Evolutionary conservation across 2,113 vertebrate genomes (phyloP), one percentile per base, ranked within the genome.

Genomic region (Bolborhynchus lineola): DNA sequence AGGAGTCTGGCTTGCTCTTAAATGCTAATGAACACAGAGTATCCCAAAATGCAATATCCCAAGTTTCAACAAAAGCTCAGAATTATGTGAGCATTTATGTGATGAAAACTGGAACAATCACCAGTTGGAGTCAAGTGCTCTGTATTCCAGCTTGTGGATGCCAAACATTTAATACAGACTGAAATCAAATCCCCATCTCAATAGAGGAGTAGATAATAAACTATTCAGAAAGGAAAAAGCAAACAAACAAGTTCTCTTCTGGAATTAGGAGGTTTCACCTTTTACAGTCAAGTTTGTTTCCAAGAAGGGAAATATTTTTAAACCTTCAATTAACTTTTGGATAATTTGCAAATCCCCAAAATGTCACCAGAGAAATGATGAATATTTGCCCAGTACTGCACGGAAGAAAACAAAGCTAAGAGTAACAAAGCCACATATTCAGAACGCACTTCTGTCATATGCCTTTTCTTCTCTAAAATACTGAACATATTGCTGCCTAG

Each of bases 151-250:
- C 28, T 52, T 35, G 26, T 41, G 85, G 52, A 72, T 88, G 75
- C 75, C 50, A 35, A 76, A 80, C 53, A 42, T 60, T 75, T 60
- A 83, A 86, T 16, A 39, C 29, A 86, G 65, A 18, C 29, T 78
- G 71, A 92, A 96, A 94, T 88, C 39, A 93, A 93, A 88, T 46
- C 24, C 79, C 68, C 18, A 17, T 50, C 50, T 81, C 82, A 78
- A 81, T 0, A 69, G 44, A 82, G 39, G 21, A 76, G 16, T 31
- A 91, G 63, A 62, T 65, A 91, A 95, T 41, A 59, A 86, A 94
- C 92, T 67, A 92, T 62, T 86, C 53, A 50, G 53, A 78, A 89
- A 91, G 14, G 17, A 57, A 49, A 93, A 82, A 88, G 64, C 50
- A 91, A 95, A 64, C 57, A 88, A 92, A 65, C 68, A 94, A 71